A percentile compares a stretch with the other conserved stretches of the same genome.
phyloP scores from a whole-genome alignment of 1,140 invertebrate species.

The Acyrthosiphon pisum region DNA sequence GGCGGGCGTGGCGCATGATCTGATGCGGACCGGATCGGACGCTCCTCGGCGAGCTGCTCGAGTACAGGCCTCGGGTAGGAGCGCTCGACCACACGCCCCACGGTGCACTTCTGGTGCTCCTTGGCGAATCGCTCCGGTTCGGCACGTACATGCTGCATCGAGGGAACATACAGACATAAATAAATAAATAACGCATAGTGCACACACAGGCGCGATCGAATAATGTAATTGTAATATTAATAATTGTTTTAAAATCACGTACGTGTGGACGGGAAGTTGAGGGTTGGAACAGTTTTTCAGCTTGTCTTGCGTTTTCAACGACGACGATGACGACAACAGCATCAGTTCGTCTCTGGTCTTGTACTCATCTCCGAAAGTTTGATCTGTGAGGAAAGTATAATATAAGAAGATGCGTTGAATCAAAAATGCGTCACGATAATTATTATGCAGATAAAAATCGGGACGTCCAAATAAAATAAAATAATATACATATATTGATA shows the following conservation, averaged over 20 bases:
- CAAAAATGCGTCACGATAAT: neutral
- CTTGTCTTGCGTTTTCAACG: slow-evolving; percentile 33
- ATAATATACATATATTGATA: neutral
- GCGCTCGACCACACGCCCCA: slow-evolving; percentile 68
- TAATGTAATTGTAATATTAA: too few species aligned
- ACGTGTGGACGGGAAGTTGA: slow-evolving; percentile 42
- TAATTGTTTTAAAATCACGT: neutral
- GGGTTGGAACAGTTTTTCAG: slow-evolving; percentile 59
- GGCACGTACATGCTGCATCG: slow-evolving; percentile 17
- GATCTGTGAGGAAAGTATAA: neutral
- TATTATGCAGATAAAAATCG: neutral
- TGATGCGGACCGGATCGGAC: slow-evolving; percentile 57
- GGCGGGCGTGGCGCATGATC: slow-evolving; percentile 62
- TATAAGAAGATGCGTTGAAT: neutral
- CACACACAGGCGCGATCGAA: neutral
- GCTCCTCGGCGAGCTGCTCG: slow-evolving; percentile 67
- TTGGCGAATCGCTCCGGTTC: slow-evolving; percentile 71
- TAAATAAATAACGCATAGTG: neutral
- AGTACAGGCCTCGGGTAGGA: slow-evolving; percentile 73
- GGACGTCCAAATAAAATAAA: neutral
- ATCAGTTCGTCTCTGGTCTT: slow-evolving; percentile 23
- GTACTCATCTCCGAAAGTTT: neutral
- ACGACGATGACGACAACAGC: neutral
- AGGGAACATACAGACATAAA: neutral
- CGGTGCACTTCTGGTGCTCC: slow-evolving; percentile 83